A percentile compares a stretch with the other conserved stretches of the same genome.
Evolutionary conservation across 2,113 vertebrate species (phyloP).

Genomic region (Lichenostomus cassidix): DNA sequence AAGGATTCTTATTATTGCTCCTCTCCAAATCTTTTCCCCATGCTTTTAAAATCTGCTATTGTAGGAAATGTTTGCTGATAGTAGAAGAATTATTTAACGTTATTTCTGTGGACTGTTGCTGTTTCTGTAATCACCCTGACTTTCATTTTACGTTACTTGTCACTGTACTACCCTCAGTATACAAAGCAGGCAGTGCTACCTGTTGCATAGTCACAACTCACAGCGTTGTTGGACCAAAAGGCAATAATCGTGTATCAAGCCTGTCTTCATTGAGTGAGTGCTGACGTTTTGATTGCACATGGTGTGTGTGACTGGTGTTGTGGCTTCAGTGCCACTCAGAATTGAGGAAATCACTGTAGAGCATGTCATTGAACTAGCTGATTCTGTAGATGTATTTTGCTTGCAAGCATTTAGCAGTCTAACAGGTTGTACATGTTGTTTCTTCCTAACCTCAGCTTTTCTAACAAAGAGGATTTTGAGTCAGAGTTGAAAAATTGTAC

Average conservation of each 20-base stretch:
- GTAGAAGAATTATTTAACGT: background rate
- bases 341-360: background rate
- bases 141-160: background rate
- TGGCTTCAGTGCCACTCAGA: background rate
- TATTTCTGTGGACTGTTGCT: background rate
- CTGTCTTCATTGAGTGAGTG: background rate
- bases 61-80: background rate
- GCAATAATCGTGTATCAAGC: background rate
- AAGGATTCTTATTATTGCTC: fast-evolving
- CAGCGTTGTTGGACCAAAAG: background rate
- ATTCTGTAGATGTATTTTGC: background rate
- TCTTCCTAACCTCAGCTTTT: background rate
- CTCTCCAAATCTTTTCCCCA: background rate
- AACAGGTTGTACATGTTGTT: background rate
- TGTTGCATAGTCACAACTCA: background rate
- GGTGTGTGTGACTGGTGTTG: background rate
- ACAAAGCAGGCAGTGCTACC: background rate
- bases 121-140: background rate
- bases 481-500: background rate
- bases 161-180: background rate
- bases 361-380: background rate
- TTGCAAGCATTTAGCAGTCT: background rate
- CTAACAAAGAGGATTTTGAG: background rate
- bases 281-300: background rate
- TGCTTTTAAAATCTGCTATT: background rate